Evolutionary conservation across 2,797 vertebrate genomes (phyloP), one percentile per base, ranked within the genome.

Genomic region (Eurystomus glaucurus): DNA sequence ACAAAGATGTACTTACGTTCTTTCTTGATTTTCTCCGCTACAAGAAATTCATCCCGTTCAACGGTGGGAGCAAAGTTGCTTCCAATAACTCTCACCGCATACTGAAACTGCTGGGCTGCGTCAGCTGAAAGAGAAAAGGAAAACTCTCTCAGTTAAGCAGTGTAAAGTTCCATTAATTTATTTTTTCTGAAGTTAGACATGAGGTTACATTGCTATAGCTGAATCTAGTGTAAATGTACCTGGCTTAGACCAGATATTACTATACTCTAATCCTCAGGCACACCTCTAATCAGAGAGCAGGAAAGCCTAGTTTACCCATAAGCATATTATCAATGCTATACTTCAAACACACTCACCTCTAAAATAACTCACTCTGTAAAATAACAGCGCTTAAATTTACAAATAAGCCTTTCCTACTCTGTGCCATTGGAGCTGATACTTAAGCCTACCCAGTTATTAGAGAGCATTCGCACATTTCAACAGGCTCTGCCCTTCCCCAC

Each of bases 11-110:
- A 99, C 99, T 96, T 98, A 99, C 99, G 78, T 95, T 99, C 99
- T 98, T 99, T 99, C 98, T 99, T 99, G 97, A 99, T 99, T 97
- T 99, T 99, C 98, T 99, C 99, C 0, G 99, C 99, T 69, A 99
- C 99, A 91, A 99, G 98, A 97, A 99, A 99, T 98, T 99, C 99
- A 75, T 99, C 99, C 71, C 99, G 98, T 80, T 99, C 99, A 45
- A 99, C 99, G 4, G 99, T 99, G 58, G 99, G 99, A 46, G 99
- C 99, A 75, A 99, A 99, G 98, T 99, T 99, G 92, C 99, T 99
- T 96, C 99, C 99, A 43, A 99, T 99, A 93, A 99, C 99, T 83
- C 99, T 98, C 48, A 99, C 99, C 1, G 99, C 99, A 46, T 99
- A 99, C 98, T 99, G 99, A 98, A 99, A 99, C 98, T 99, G 99